Conservation (phyloP, 2,797 vertebrate genomes). For the Cygnus olor region DNA sequence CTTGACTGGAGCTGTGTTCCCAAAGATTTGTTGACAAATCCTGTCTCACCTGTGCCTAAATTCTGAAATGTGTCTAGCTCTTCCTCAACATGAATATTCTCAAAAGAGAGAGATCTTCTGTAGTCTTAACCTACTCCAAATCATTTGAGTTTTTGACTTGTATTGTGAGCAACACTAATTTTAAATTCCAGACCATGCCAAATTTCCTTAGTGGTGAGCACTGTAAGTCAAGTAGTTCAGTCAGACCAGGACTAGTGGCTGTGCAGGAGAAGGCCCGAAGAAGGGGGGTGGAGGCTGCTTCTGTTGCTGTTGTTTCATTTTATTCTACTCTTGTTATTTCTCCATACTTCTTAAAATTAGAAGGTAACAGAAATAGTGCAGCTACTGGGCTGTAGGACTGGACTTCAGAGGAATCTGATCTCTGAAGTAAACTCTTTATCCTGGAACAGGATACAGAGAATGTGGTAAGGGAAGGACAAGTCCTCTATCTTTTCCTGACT, state of each 20-base stretch:
- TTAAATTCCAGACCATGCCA: constrained; percentile 31
- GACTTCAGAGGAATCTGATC: background rate
- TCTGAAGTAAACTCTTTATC: background rate
- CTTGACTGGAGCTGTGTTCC: constrained; percentile 29
- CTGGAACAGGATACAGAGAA: background rate
- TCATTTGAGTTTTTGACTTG: constrained; percentile 14
- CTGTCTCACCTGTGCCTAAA: background rate
- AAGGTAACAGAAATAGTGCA: background rate
- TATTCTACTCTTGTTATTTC: background rate
- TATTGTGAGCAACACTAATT: constrained; percentile 44
- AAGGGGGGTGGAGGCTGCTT: background rate
- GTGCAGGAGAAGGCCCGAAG: background rate
- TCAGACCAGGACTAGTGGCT: background rate
- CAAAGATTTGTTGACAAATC: constrained; percentile 42
- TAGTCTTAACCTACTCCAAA: background rate
- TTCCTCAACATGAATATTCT: constrained; percentile 36
- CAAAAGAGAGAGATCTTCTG: constrained; percentile 16
- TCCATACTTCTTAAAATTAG: background rate
- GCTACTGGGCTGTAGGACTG: background rate
- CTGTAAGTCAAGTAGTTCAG: constrained; percentile 37
- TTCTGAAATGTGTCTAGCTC: constrained; percentile 52
- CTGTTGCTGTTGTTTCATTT: background rate
- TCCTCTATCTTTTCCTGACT: background rate
- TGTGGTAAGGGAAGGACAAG: background rate
- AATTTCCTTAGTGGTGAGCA: constrained; percentile 47